Conservation (phyloP, 2,113 vertebrate genomes). For the Penelope pileata region DNA sequence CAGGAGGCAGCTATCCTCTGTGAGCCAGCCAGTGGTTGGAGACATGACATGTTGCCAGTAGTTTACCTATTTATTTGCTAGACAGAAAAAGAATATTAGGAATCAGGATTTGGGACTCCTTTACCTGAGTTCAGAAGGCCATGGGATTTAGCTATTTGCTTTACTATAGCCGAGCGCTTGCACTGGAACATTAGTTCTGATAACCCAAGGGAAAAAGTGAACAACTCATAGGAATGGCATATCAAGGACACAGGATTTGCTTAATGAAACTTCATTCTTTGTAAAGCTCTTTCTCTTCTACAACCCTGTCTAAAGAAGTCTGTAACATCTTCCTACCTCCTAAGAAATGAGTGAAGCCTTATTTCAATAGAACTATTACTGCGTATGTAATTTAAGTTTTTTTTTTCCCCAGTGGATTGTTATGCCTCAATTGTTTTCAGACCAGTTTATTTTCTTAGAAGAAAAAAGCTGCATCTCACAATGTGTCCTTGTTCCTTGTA, state of each 20-base stretch:
- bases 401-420: neutral
- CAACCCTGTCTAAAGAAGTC: neutral
- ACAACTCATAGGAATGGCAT: neutral
- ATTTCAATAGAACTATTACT: neutral
- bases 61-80: constrained; percentile 75
- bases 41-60: constrained; percentile 75
- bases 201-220: neutral
- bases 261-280: neutral
- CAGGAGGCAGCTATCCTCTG: constrained; percentile 74
- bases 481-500: neutral
- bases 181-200: constrained; percentile 8
- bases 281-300: neutral
- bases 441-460: neutral
- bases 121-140: constrained; percentile 63
- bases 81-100: constrained; percentile 74
- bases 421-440: neutral
- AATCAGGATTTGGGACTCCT: constrained; percentile 72
- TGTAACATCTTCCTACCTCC: neutral
- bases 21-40: constrained; percentile 73
- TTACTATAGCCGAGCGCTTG: neutral
- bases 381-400: neutral
- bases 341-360: neutral
- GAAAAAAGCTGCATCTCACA: neutral
- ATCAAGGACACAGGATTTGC: neutral
- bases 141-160: constrained; percentile 32